A percentile compares a stretch with the other conserved stretches of the same genome.
phyloP scores from a whole-genome alignment of 2,113 vertebrate genomes.

The Orientallactaga bullata region DNA sequence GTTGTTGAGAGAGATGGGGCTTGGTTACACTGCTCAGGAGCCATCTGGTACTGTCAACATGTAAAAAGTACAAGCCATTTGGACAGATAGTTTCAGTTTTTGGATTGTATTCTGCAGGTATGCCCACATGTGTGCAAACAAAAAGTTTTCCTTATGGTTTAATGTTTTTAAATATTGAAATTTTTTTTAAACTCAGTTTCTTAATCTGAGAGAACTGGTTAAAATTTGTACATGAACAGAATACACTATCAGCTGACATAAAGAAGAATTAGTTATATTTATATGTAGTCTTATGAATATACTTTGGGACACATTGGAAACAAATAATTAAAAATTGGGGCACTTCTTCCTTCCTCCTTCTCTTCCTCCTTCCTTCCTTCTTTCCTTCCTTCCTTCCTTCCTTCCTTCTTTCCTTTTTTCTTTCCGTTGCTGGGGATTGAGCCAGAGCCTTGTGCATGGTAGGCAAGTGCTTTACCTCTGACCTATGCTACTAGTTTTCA shows the following conservation, averaged over 20 bases:
- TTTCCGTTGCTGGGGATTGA: neutral
- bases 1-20: neutral
- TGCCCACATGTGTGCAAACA: neutral
- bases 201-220: neutral
- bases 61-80: neutral
- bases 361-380: neutral
- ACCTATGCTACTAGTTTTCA: neutral
- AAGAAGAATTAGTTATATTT: slow-evolving; percentile 6
- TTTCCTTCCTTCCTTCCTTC: neutral
- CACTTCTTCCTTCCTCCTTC: neutral
- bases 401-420: neutral
- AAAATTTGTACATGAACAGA: neutral
- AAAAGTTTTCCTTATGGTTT: neutral
- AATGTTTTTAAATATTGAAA: slow-evolving; percentile 12
- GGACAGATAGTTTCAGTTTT: neutral
- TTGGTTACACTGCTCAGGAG: slow-evolving; percentile 7
- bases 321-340: neutral
- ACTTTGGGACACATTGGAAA: neutral
- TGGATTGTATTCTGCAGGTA: neutral
- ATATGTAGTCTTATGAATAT: neutral
- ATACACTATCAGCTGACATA: neutral
- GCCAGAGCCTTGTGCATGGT: no score
- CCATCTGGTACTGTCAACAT: neutral
- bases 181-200: neutral
- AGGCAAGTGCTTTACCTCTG: neutral